Evolutionary conservation across 1,140 invertebrate genomes (phyloP), one percentile per base, ranked within the genome.

Genomic region (Calliopsis andreniformis): DNA sequence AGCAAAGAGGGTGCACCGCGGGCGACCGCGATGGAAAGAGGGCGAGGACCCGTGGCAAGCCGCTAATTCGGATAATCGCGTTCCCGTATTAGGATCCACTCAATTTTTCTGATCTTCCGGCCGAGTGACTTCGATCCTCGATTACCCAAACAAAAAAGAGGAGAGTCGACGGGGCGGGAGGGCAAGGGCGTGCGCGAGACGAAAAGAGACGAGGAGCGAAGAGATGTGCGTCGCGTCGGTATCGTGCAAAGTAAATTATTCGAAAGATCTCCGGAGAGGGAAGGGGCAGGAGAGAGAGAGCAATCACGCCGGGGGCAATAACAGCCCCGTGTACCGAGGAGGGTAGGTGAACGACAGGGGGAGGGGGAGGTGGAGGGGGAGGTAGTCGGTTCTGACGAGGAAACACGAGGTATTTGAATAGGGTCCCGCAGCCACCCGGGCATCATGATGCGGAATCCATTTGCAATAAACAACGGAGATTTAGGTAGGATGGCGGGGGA

Each of bases 391-490:
- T 58, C 71, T 87, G 80, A 87, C 86, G 85, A 86, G 87, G 82
- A 89, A 86, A 88, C 82, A 89, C 87, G 82, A 86, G 85, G 83
- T 87, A 88, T 88, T 87, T 87, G 85, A 88, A 87, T 89, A 86
- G 88, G 86, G 86, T 88, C 82, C 81, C 87, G 77, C 51, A 88
- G 85, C 86, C 84, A 83, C 85, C 78, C 84, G 85, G 85, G 88
- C 85, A 86, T 88, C 87, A 86, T 90, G 86, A 88, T 89, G 87
- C 83, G 87, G 89, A 92, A 92, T 92, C 89, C 91, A 92, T 92
- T 92, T 92, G 91, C 91, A 92, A 92, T 92, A 92, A 92, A 92
- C 90, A 91, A 92, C 90, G 77, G 80, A 90, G 89, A 91, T 92
- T 89, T 89, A 89, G 87, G 81, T 82, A 78, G 61, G 82, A 18